Conservation (phyloP, 2,113 vertebrate genomes). For the Penelope pileata region DNA sequence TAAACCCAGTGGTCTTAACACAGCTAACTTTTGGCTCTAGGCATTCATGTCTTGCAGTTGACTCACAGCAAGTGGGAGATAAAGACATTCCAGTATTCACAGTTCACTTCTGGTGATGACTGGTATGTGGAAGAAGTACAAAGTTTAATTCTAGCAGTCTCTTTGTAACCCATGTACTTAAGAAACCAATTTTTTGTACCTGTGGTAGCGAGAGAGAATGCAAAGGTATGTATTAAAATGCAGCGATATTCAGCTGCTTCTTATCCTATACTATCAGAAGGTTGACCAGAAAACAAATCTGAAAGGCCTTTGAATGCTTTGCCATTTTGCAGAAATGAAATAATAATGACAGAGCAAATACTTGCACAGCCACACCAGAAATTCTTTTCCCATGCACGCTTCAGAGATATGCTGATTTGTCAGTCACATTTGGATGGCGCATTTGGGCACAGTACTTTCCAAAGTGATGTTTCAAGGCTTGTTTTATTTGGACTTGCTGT, state of each 20-base stretch:
- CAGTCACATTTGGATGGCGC: not conserved
- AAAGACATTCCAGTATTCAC: constrained; percentile 49
- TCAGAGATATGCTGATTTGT: not conserved
- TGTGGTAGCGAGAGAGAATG: not conserved
- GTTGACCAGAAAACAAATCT: not conserved
- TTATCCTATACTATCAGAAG: not conserved
- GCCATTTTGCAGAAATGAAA: not conserved
- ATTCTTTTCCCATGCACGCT: not conserved
- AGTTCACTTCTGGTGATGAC: constrained; percentile 42
- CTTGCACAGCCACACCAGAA: not conserved
- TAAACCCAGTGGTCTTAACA: constrained; percentile 63
- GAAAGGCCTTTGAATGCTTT: not conserved
- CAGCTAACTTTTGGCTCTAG: constrained; percentile 37
- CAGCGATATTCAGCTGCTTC: not conserved
- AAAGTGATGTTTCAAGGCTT: not conserved
- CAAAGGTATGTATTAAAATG: not conserved
- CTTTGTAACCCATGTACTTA: not conserved
- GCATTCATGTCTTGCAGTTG: constrained; percentile 43
- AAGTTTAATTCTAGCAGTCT: constrained; percentile 13
- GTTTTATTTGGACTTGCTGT: not conserved
- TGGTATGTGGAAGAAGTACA: constrained; percentile 35
- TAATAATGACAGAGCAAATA: not conserved
- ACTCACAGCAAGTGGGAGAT: constrained; percentile 53
- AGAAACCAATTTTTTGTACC: not conserved
- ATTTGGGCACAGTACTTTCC: not conserved